phyloP scores from a whole-genome alignment of 2,888 invertebrate genomes.

The Melitaea athalia region DNA sequence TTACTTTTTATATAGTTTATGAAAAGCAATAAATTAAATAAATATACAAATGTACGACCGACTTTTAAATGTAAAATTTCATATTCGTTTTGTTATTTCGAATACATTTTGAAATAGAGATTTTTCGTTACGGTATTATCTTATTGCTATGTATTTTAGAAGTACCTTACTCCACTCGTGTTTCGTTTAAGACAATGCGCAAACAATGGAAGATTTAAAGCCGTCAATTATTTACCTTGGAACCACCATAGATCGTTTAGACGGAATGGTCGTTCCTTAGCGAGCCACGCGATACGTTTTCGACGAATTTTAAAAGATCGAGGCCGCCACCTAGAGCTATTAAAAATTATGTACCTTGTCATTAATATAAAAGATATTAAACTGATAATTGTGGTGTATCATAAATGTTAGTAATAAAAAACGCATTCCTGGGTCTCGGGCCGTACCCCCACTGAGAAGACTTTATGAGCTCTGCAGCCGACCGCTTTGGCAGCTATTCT shows the following conservation, averaged over 20 bases:
- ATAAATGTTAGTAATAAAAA: constrained; percentile 67
- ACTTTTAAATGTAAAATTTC: too few relatives aligned
- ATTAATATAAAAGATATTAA: constrained; percentile 70
- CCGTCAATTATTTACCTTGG: neutral
- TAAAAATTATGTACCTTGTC: constrained; percentile 65
- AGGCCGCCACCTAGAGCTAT: constrained; percentile 52
- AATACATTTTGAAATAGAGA: too few relatives aligned
- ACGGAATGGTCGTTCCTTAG: neutral
- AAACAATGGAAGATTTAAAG: neutral
- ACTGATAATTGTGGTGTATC: constrained; percentile 67
- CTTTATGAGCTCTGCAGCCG: constrained; percentile 40
- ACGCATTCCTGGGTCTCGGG: constrained; percentile 61
- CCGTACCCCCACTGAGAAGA: constrained; percentile 69
- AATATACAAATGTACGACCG: too few relatives aligned
- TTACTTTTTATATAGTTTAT: too few relatives aligned
- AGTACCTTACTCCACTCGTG: too few relatives aligned
- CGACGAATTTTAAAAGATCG: constrained; percentile 24
- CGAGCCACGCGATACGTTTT: neutral
- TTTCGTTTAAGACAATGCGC: too few relatives aligned
- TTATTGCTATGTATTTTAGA: too few relatives aligned
- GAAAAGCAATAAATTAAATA: too few relatives aligned
- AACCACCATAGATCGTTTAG: neutral
- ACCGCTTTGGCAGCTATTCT: constrained; percentile 12
- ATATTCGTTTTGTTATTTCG: too few relatives aligned
- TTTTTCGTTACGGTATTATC: too few relatives aligned